Evolutionary conservation across 2,797 vertebrate genomes (phyloP).

Genomic region (Anolis apletophallus): DNA sequence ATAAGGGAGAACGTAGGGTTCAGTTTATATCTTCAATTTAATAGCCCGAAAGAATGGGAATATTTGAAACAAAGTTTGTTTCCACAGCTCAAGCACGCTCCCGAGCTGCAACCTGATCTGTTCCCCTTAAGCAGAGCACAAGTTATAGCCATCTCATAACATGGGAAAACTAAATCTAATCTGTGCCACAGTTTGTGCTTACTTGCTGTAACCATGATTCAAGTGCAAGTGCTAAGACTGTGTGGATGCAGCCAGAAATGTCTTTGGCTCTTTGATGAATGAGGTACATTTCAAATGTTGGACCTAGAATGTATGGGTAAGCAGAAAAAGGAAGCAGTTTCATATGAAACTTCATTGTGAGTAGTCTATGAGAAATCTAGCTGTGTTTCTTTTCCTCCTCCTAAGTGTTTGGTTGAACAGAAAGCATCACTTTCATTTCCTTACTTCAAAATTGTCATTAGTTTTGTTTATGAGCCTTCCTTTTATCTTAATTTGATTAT

Average conservation of each 20-base stretch:
- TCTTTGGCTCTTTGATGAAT: slow-evolving; percentile 11
- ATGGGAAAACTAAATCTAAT: neutral
- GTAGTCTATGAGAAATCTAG: neutral
- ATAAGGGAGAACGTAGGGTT: neutral
- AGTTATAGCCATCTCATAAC: neutral
- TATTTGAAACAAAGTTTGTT: slow-evolving; percentile 10
- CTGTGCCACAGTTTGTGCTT: neutral
- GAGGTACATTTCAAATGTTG: neutral
- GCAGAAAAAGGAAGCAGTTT: neutral
- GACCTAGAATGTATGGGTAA: slow-evolving; percentile 1
- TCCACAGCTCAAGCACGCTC: neutral
- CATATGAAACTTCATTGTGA: neutral
- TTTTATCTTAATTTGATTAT: slow-evolving; percentile 1
- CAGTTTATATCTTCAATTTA: neutral
- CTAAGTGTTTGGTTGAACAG: neutral
- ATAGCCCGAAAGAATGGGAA: slow-evolving; percentile 16
- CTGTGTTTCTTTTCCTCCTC: neutral
- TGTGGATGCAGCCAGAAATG: neutral
- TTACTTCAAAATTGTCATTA: neutral
- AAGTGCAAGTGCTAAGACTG: slow-evolving; percentile 7
- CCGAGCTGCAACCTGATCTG: neutral
- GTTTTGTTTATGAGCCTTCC: neutral
- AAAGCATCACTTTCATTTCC: neutral
- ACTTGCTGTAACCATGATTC: slow-evolving; percentile 3
- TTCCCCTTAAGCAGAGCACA: neutral